These are phyloP conservation scores for Potorous gilbertii DNA, from an alignment of 2,797 vertebrate species.

Conservation along the genomic window DNA sequence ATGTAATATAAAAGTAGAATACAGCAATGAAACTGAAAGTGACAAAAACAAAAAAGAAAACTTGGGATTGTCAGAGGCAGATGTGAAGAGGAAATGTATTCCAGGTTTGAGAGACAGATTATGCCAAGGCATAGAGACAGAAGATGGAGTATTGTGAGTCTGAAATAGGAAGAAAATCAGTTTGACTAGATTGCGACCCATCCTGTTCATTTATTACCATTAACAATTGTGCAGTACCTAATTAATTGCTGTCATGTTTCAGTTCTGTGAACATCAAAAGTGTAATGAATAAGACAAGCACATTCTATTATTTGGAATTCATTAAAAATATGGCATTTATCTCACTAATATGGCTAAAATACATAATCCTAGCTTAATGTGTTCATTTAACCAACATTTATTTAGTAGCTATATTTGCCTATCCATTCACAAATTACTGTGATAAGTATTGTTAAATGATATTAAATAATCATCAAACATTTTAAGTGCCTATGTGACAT, in stretches of 20 bases:
- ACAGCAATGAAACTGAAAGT: neutral
- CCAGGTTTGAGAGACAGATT: too few species aligned
- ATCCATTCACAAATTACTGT: too few species aligned
- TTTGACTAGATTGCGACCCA: neutral
- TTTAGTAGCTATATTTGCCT: too few species aligned
- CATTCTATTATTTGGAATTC: neutral
- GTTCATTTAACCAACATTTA: too few species aligned
- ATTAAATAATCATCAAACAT: too few species aligned
- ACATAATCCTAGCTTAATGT: too few species aligned
- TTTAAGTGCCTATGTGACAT: too few species aligned
- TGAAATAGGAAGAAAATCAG: neutral
- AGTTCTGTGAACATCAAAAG: neutral
- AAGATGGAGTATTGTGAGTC: neutral
- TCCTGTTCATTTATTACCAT: neutral
- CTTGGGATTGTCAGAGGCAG: neutral
- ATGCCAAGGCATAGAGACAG: too few species aligned
- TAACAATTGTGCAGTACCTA: neutral
- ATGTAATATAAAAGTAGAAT: neutral
- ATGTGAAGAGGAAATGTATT: neutral
- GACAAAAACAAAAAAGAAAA: neutral
- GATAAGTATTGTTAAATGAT: neutral
- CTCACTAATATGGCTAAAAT: too few species aligned
- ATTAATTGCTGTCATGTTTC: neutral
- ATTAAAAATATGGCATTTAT: neutral
- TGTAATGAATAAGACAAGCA: too few species aligned